Evolutionary conservation across 2,113 vertebrate genomes (phyloP).

Genomic region (Phycodurus eques): DNA sequence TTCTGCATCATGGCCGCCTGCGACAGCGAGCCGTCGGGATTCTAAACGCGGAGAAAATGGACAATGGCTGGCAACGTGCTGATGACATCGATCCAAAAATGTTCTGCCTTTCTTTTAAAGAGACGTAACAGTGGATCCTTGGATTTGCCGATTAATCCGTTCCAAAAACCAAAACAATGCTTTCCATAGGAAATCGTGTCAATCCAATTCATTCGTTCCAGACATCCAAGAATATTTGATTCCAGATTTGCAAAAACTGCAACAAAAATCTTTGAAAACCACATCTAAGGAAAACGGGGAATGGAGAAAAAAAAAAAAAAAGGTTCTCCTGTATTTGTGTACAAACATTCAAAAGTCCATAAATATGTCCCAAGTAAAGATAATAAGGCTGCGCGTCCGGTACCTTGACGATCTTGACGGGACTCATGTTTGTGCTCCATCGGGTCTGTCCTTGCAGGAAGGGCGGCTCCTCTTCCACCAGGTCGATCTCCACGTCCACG

Average conservation of each 20-base stretch:
- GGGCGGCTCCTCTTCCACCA: constrained; percentile 95
- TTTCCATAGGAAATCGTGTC: neutral
- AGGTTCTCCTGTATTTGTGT: too few species aligned
- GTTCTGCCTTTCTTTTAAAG: neutral
- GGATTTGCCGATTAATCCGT: too few species aligned
- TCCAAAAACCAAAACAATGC: too few species aligned
- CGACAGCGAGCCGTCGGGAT: constrained; percentile 96
- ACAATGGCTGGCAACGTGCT: neutral
- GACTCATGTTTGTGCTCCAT: constrained; percentile 98
- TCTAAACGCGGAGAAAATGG: constrained; percentile 66
- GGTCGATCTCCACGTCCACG: constrained; percentile 95
- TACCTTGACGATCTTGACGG: constrained; percentile 98
- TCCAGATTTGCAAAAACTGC: too few species aligned
- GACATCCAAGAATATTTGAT: too few species aligned
- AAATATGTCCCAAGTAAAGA: too few species aligned
- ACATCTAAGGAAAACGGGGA: too few species aligned
- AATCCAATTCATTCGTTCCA: too few species aligned
- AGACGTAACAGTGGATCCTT: too few species aligned
- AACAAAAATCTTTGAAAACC: too few species aligned
- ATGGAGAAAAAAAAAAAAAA: too few species aligned
- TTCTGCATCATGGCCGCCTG: constrained; percentile 99
- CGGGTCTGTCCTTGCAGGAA: constrained; percentile 96
- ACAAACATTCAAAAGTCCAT: too few species aligned
- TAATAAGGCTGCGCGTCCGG: neutral
- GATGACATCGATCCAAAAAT: neutral